Base-by-base conservation (phyloP, 2,113 vertebrate species). In the Piprites chloris region DNA sequence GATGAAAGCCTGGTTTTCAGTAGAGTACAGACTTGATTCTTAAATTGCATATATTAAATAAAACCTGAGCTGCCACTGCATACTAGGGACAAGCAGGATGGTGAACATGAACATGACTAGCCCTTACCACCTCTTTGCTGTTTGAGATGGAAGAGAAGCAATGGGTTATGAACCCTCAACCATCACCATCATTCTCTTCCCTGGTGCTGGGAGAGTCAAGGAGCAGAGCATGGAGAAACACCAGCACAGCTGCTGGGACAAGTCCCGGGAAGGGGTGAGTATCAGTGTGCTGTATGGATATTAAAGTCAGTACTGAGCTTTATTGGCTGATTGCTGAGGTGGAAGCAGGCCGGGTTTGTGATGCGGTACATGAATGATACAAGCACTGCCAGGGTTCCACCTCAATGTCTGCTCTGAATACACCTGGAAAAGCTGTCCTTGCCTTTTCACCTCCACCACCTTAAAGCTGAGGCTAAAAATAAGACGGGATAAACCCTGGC, bases 111-210 rank as follows among this genome's bases (percentile, higher is more conserved):
- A 9, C 0, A 0, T 9, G 33, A 37, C 12, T 12, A 20, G 32
- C 11, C 2, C 49, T 73, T 69, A 10, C 37, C 37, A 46, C 50
- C 28, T 10, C 10, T 93, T 41, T 86, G 20, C 23, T 73, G 1
- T 22, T 24, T 2, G 1, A 67, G 69, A 15, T 6, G 0, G 0
- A 84, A 79, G 61, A 80, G 71, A 12, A 79, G 16, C 0, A 0
- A 35, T 19, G 42, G 52, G 8, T 87, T 59, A 35, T 6, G 46
- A 72, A 7, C 8, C 11, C 7, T 75, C 27, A 11, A 68, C 39
- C 9, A 2, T 21, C 6, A 1, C 32, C 3, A 4, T 39, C 3
- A 0, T 46, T 59, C 66, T 55, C 28, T 77, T n/a, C 47, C 23
- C 1, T 5, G 35, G 56, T 0, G 0, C 61, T 55, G 18, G 44